A percentile compares a stretch with the other conserved stretches of the same genome.
Conservation (phyloP, 1,140 invertebrate species). For the Mylabris phalerata region DNA sequence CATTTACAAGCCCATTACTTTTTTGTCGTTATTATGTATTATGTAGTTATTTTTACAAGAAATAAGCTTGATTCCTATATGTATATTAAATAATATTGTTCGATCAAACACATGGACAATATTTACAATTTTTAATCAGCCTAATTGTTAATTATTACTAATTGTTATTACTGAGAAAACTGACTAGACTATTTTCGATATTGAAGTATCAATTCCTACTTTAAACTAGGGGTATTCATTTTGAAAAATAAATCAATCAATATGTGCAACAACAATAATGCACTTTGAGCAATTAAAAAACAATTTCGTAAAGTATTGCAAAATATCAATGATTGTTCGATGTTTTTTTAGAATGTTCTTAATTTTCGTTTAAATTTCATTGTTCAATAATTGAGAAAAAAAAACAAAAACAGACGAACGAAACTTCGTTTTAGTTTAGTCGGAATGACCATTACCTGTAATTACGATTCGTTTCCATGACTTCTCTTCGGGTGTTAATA, state of each 20-base stretch:
- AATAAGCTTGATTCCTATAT: conserved; percentile 8
- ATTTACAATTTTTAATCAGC: no score
- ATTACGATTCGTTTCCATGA: conserved; percentile 33
- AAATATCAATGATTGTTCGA: conserved; percentile 32
- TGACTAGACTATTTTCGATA: no score
- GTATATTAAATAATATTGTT: neutral
- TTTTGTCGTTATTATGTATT: neutral
- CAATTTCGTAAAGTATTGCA: neutral
- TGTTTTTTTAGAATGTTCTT: conserved; percentile 22
- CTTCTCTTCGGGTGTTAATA: conserved; percentile 30
- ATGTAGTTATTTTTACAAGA: conserved; percentile 6
- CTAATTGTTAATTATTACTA: no score
- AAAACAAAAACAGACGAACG: no score
- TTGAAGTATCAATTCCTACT: no score
- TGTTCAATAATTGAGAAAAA: no score
- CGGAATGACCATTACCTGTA: conserved; percentile 38
- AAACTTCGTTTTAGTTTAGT: conserved; percentile 25
- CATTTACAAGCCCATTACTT: conserved; percentile 35
- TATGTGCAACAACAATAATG: conserved; percentile 20
- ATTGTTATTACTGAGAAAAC: no score
- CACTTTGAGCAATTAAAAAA: conserved; percentile 17
- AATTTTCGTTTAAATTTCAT: conserved; percentile 1
- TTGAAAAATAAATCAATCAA: neutral
- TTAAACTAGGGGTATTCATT: no score
- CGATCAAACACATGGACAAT: no score